Base-by-base conservation (phyloP, 1,140 invertebrate species). In the Brachionus plicatilis region DNA sequence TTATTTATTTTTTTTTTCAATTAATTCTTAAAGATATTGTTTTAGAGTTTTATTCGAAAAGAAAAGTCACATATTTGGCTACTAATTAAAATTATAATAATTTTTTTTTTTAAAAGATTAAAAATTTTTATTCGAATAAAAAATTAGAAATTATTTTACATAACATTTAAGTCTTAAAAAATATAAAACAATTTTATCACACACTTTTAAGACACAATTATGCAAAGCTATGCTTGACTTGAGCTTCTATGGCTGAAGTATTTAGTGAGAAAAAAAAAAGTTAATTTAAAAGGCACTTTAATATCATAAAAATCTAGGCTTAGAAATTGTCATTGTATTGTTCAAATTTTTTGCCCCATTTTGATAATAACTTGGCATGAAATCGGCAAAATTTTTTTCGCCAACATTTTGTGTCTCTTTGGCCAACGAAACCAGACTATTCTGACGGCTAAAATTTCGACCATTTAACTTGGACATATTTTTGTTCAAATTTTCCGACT, bases 401-500 rank as follows among this genome's bases (percentile, higher is more conserved):
- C 14, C 68, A 43, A 72, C 12, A 41, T 43, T 72, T 41, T 37
- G 12, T 7, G 17, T 43, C 41, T 72, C 68, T 72, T 72, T 72
- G 9, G 29, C 66, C 68, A 72, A 43, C 14, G 33, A 43, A 17
- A 72, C n/a, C 12, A 43, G 1, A 17, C 68, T 72, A 72, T 72
- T 72, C 9, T 72, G 68, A 2, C 68, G 17, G 14, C 17, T 72
- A 43, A 41, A 43, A 41, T 43, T 72, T 72, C 41, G 33, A 20
- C 41, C 20, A 72, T 72, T 72, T 72, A 80, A 17, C 12, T 80
- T 80, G 12, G 50, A 6, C 1, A 80, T 80, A 41, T 80, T 80
- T 80, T 80, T 80, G 14, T 80, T 65, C 5, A 80, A 53, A 41
- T 41, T 65, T 33, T 56, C 76, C n/a, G 76, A 80, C 9, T 80